A percentile compares a stretch with the other conserved stretches of the same genome.
These are phyloP conservation scores for Apodemia zela DNA, from an alignment of 2,888 invertebrate genomes.

Conservation along the genomic window DNA sequence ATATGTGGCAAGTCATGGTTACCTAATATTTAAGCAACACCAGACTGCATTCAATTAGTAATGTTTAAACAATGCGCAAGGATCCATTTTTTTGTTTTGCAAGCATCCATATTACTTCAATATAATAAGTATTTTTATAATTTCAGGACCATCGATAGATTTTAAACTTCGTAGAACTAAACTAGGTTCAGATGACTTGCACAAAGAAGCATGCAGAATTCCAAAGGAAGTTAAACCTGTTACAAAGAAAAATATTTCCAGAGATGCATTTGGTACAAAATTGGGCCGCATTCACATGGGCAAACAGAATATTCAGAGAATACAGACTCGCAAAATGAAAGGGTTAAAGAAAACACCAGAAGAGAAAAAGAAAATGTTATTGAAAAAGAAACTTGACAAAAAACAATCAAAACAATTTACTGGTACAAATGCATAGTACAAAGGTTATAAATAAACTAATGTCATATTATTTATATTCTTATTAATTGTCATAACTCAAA, in stretches of 20 bases:
- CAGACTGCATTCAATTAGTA: too few relatives aligned
- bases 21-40: too few relatives aligned
- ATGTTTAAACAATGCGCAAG: too few relatives aligned
- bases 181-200: constrained; percentile 93
- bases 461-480: neutral
- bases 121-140: constrained; percentile 24
- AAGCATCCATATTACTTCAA: too few relatives aligned
- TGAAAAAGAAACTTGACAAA: constrained; percentile 70
- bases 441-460: neutral
- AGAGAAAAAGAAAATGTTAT: constrained; percentile 82
- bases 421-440: constrained; percentile 31
- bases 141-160: constrained; percentile 92
- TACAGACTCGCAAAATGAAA: constrained; percentile 96
- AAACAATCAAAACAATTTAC: constrained; percentile 47
- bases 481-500: neutral
- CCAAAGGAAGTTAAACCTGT: constrained; percentile 89
- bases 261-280: constrained; percentile 92
- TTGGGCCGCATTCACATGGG: constrained; percentile 96
- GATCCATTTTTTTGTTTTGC: too few relatives aligned
- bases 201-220: constrained; percentile 89
- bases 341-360: constrained; percentile 88
- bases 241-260: constrained; percentile 94
- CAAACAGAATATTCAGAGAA: constrained; percentile 89
- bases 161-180: constrained; percentile 91
- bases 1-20: too few relatives aligned